phyloP scores from a whole-genome alignment of 1,140 invertebrate species.

The Diachasma alloeum region DNA sequence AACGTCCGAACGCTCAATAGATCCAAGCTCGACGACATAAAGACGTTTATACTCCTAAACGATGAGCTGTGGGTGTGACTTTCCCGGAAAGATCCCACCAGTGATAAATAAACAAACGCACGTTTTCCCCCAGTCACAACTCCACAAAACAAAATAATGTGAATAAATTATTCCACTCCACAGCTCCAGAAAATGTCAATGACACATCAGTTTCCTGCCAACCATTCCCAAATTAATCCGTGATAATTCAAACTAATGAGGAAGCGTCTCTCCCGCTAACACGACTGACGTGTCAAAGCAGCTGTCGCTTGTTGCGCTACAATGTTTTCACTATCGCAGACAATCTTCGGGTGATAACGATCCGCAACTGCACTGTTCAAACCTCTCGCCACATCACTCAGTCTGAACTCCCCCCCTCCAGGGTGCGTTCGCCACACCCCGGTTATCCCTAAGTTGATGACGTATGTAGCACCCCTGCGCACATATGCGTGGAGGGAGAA shows the following conservation, averaged over 20 bases:
- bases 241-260: background rate
- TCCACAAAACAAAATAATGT: background rate
- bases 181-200: no score
- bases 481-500: background rate
- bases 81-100: background rate
- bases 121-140: background rate
- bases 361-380: background rate
- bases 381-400: background rate
- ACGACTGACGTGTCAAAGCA: background rate
- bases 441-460: background rate
- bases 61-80: no score
- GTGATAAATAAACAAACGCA: background rate
- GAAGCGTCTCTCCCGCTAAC: background rate
- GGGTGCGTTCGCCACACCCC: conserved; percentile 10
- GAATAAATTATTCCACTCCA: no score
- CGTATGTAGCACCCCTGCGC: background rate
- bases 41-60: background rate
- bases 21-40: background rate
- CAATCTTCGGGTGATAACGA: background rate
- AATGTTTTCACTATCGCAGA: background rate
- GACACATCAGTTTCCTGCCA: no score
- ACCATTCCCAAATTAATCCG: background rate
- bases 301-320: background rate
- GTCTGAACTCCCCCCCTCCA: background rate
- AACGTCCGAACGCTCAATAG: background rate